These are phyloP conservation scores for Ennomos erosarius DNA, from an alignment of 2,888 invertebrate species.

Conservation along the genomic window DNA sequence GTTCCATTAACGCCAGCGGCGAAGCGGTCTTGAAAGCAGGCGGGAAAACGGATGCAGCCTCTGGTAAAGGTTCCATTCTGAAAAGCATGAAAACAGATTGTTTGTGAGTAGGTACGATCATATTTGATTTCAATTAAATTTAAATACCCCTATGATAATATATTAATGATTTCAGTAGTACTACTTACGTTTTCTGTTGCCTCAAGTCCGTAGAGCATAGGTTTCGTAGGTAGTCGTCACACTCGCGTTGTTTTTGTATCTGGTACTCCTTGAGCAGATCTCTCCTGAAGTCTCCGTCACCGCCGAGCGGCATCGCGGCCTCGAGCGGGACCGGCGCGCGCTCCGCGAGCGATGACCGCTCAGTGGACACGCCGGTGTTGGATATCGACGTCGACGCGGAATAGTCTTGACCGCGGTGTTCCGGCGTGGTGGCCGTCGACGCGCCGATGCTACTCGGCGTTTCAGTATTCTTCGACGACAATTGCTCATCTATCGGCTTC, in stretches of 20 bases:
- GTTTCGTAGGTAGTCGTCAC: conserved; percentile 78
- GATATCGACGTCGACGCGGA: conserved; percentile 87
- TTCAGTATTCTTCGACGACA: conserved; percentile 50
- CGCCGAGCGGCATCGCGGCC: conserved; percentile 49
- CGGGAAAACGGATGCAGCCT: conserved; percentile 57
- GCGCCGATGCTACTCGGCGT: conserved; percentile 63
- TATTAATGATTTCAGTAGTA: neutral
- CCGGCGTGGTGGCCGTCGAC: conserved; percentile 87
- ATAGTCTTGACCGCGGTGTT: conserved; percentile 88
- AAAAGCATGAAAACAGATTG: conserved; percentile 42
- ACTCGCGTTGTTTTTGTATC: conserved; percentile 89
- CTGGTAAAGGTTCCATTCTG: conserved; percentile 66
- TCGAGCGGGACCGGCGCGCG: conserved; percentile 63
- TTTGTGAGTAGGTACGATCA: too few relatives aligned
- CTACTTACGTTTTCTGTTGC: conserved; percentile 65
- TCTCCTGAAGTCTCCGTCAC: conserved; percentile 80
- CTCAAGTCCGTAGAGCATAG: conserved; percentile 72
- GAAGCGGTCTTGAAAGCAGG: conserved; percentile 51
- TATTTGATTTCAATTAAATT: too few relatives aligned
- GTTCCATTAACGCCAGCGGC: conserved; percentile 41
- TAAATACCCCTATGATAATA: too few relatives aligned
- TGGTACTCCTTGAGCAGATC: conserved; percentile 93
- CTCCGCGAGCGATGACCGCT: conserved; percentile 72
- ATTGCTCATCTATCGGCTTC: conserved; percentile 70
- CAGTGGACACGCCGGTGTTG: conserved; percentile 89